phyloP scores from a whole-genome alignment of 2,888 invertebrate species.

The Acanthosepion lycidas region DNA sequence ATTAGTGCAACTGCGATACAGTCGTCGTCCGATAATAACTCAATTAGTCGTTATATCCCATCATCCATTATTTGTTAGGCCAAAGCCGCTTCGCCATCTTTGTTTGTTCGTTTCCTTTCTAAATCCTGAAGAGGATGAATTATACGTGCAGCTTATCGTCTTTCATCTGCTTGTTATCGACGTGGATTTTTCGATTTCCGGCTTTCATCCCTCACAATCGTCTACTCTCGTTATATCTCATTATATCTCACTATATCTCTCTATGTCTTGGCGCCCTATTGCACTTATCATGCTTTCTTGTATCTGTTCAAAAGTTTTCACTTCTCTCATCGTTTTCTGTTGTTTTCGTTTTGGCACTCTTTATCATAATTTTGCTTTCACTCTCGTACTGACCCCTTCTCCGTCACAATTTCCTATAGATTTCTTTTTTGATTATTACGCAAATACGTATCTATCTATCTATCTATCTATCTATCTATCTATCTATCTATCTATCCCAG shows the following conservation, averaged over 20 bases:
- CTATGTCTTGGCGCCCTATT: background rate
- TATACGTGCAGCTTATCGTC: background rate
- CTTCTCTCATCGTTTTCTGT: background rate
- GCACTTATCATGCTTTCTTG: background rate
- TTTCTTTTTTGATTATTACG: no score
- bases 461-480: no score
- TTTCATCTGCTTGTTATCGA: constrained; percentile 22
- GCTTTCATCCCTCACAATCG: background rate
- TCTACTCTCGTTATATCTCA: background rate
- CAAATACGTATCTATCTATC: no score
- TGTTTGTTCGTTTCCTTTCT: background rate
- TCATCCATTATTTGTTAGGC: constrained; percentile 2
- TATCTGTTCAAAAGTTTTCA: background rate
- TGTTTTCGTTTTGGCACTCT: no score
- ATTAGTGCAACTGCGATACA: background rate
- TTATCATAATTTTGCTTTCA: background rate
- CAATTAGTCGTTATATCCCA: constrained; percentile 20
- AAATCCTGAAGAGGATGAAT: background rate
- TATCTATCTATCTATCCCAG: no score
- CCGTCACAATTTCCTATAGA: no score
- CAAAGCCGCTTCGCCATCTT: background rate
- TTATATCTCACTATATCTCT: background rate
- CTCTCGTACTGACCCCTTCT: background rate
- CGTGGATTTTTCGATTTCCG: background rate
- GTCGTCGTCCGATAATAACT: background rate